Conservation (phyloP, 2,888 invertebrate species). For the Gasteruption jaculator region DNA sequence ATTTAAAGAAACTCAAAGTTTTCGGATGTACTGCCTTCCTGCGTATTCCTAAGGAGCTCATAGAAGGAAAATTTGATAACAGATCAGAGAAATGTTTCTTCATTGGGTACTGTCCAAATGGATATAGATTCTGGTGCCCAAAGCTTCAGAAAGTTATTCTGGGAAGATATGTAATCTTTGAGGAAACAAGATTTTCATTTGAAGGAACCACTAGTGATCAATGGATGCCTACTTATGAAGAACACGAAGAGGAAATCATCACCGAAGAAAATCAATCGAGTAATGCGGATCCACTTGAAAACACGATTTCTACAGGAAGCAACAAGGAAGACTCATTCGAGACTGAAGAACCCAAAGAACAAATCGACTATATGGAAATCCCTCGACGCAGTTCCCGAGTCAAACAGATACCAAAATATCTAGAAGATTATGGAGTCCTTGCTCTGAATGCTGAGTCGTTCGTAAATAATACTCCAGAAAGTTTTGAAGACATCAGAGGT, state of each 20-base stretch:
- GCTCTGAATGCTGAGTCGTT: constrained; percentile 7
- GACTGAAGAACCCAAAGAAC: neutral
- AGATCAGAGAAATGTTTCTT: constrained; percentile 2
- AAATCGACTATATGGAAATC: neutral
- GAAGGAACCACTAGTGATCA: neutral
- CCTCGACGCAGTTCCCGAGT: neutral
- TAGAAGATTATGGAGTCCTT: constrained; percentile 7
- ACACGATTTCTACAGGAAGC: no score
- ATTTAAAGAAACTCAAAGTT: constrained; percentile 20
- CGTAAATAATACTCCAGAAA: constrained; percentile 8
- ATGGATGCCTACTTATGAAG: no score
- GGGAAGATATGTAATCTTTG: constrained; percentile 29
- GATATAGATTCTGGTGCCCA: constrained; percentile 23
- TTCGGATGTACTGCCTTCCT: constrained; percentile 22
- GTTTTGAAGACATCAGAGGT: constrained; percentile 2
- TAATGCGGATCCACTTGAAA: no score
- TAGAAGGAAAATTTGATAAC: constrained; percentile 6
- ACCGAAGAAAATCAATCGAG: no score
- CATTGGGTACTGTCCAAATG: constrained; percentile 19
- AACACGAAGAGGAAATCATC: no score
- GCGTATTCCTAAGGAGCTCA: constrained; percentile 18
- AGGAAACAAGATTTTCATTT: constrained; percentile 18
- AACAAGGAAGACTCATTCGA: no score
- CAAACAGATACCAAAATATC: neutral
- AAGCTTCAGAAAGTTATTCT: constrained; percentile 17